Conservation (phyloP, 2,797 vertebrate species). For the Glyptemys insculpta region DNA sequence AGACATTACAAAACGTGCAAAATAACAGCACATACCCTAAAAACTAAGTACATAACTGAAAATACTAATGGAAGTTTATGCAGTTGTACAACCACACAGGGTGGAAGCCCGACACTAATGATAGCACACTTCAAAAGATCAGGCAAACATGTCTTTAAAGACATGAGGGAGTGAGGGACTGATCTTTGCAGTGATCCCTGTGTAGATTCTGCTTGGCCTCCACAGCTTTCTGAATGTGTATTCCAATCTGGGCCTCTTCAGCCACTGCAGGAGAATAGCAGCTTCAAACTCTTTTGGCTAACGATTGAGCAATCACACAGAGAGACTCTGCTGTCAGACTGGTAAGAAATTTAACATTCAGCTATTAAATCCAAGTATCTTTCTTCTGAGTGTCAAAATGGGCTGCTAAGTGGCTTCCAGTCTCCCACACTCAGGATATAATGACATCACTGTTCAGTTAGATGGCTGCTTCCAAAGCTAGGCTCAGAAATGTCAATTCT, state of each 20-base stretch:
- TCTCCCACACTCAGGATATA: background rate
- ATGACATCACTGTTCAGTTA: background rate
- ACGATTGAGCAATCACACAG: background rate
- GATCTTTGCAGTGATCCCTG: background rate
- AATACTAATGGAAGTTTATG: background rate
- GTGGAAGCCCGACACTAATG: background rate
- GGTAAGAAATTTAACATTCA: background rate
- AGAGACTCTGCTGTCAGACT: background rate
- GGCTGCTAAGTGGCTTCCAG: background rate
- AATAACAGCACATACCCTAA: background rate
- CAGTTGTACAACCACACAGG: background rate
- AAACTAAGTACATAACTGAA: background rate
- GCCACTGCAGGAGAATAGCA: background rate
- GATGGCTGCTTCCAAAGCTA: background rate
- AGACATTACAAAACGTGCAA: background rate
- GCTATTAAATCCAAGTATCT: background rate
- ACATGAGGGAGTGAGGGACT: accelerated
- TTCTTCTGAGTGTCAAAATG: background rate
- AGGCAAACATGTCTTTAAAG: background rate
- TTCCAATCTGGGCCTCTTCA: background rate
- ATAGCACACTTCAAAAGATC: background rate
- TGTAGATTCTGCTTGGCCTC: background rate
- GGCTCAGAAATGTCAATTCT: background rate
- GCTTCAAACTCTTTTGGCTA: background rate
- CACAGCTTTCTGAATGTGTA: background rate